These are phyloP conservation scores for Poecilus cupreus DNA, from an alignment of 2,888 invertebrate species.

Conservation along the genomic window DNA sequence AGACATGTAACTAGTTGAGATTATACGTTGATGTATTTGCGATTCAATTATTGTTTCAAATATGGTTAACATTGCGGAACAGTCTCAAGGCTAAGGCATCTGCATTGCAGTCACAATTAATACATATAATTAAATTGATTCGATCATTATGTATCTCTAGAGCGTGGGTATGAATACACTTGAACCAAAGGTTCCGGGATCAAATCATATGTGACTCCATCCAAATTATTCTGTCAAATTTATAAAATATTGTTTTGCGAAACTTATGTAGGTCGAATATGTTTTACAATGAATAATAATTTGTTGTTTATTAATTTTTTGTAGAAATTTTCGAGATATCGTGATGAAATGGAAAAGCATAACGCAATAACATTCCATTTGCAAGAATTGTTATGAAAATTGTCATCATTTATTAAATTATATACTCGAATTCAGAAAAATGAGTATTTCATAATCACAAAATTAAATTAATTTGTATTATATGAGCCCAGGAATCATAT, in stretches of 20 bases:
- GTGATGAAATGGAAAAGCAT: neutral
- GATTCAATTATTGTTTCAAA: conserved; percentile 15
- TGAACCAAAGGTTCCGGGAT: conserved; percentile 20
- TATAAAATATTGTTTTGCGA: neutral
- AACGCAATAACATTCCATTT: neutral
- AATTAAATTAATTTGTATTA: too few relatives aligned
- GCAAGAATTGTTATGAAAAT: neutral
- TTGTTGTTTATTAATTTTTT: neutral
- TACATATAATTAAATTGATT: conserved; percentile 3
- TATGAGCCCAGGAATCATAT: too few relatives aligned
- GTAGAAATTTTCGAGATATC: neutral
- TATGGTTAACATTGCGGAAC: conserved; percentile 18
- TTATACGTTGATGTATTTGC: too few relatives aligned
- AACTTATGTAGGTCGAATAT: neutral
- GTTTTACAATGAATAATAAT: too few relatives aligned
- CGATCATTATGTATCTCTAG: neutral
- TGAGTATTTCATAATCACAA: too few relatives aligned
- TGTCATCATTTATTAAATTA: conserved; percentile 12
- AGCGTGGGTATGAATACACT: neutral
- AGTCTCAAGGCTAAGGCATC: conserved; percentile 15
- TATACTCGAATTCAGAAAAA: neutral
- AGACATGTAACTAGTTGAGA: too few relatives aligned
- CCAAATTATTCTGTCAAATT: conserved; percentile 1
- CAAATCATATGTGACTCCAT: neutral
- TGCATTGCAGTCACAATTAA: conserved; percentile 29